These are phyloP conservation scores for Felis chaus DNA, from an alignment of 2,113 vertebrate genomes.

Conservation along the genomic window DNA sequence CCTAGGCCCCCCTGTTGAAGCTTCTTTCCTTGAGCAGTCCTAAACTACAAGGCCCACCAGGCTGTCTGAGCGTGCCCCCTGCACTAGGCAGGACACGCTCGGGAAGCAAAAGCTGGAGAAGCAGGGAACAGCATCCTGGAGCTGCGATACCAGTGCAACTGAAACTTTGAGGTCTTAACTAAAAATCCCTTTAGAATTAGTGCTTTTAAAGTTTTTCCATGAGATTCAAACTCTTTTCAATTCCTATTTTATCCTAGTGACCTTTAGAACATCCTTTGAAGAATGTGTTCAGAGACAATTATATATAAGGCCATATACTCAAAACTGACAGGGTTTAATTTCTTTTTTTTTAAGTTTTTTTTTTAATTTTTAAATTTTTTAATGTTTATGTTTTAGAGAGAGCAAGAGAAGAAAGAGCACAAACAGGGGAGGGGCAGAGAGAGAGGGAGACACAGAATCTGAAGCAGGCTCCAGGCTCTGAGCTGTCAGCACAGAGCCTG, in stretches of 20 bases:
- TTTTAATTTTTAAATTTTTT: too few species aligned
- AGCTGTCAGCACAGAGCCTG: too few species aligned
- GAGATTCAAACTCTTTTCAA: background rate
- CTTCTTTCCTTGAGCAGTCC: background rate
- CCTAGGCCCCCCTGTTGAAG: background rate
- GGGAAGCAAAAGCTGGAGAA: background rate
- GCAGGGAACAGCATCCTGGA: background rate
- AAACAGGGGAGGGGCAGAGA: too few species aligned
- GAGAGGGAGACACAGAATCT: too few species aligned
- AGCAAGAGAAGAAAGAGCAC: too few species aligned
- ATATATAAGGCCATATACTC: background rate
- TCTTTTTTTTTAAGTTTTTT: background rate
- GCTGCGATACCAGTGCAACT: background rate
- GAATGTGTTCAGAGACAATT: background rate
- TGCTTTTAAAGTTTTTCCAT: background rate
- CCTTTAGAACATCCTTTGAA: background rate
- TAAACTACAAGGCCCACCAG: accelerated
- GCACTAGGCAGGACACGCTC: accelerated
- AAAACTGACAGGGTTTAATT: background rate
- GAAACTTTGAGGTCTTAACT: background rate
- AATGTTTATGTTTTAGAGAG: too few species aligned
- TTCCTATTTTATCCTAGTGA: background rate
- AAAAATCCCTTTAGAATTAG: background rate
- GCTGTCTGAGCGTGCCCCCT: background rate
- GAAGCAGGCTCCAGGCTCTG: too few species aligned